Percentiles rank a stretch among this genome's conserved stretches.
Evolutionary conservation across 1,140 invertebrate genomes (phyloP).

Genomic region (Plutomurus gul): DNA sequence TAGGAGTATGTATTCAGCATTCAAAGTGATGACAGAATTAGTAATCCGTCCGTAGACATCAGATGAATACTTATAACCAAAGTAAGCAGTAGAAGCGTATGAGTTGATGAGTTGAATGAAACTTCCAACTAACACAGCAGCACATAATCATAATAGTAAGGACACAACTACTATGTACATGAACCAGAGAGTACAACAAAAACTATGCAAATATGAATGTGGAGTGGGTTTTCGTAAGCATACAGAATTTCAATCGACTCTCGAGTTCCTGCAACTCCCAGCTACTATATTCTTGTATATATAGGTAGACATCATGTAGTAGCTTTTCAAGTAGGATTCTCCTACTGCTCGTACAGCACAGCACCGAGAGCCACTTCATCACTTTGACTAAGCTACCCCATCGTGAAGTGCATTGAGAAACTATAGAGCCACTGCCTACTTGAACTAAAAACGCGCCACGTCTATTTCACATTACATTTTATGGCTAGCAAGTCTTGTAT

Average conservation of each 20-base stretch:
- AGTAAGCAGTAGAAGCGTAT: background rate
- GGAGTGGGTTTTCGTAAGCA: background rate
- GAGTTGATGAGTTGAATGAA: background rate
- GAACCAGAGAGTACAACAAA: background rate
- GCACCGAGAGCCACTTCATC: background rate
- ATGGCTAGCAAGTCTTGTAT: background rate
- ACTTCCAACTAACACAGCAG: background rate
- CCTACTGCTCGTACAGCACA: background rate
- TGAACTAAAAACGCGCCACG: background rate
- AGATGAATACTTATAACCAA: too few species aligned
- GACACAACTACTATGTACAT: too few species aligned
- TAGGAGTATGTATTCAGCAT: background rate
- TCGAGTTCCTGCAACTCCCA: too few species aligned
- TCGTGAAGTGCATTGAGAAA: background rate
- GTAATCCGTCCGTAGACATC: background rate
- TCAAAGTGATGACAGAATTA: background rate
- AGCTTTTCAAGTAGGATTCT: background rate
- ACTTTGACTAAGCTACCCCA: background rate
- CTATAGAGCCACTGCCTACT: background rate
- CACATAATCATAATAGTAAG: too few species aligned
- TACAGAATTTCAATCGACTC: constrained; percentile 2
- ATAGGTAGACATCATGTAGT: too few species aligned
- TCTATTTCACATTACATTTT: background rate
- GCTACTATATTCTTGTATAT: too few species aligned
- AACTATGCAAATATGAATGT: background rate